These are phyloP conservation scores for Drosophila nannoptera DNA, from an alignment of 1,140 invertebrate genomes.

Conservation along the genomic window DNA sequence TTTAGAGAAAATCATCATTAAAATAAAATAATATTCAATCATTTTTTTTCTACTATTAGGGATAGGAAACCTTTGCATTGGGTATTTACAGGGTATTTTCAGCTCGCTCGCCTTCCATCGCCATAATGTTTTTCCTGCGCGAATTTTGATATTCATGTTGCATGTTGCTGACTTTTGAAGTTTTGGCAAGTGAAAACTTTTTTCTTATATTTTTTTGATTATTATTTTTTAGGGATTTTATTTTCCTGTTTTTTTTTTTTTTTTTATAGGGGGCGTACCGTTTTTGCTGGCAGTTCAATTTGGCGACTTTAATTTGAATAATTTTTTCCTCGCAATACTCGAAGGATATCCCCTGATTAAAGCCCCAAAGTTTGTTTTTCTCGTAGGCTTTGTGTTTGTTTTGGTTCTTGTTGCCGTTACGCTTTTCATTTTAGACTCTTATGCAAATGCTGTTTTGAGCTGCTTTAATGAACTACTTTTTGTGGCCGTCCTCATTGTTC, in stretches of 20 bases:
- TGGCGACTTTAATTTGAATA: slow-evolving; percentile 73
- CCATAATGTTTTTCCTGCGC: slow-evolving; percentile 22
- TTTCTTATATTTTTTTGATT: slow-evolving; percentile 26
- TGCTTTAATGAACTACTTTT: slow-evolving; percentile 74
- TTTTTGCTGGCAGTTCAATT: slow-evolving; percentile 12
- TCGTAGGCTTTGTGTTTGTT: neutral
- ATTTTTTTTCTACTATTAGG: no score
- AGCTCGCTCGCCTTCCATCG: neutral
- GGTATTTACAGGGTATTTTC: neutral
- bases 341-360: slow-evolving; percentile 33
- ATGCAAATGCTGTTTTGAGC: slow-evolving; percentile 62
- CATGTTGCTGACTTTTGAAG: slow-evolving; percentile 75
- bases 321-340: slow-evolving; percentile 14
- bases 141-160: slow-evolving; percentile 76
- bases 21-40: no score
- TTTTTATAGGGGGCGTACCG: neutral
- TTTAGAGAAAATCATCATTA: no score
- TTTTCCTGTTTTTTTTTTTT: slow-evolving; percentile 34
- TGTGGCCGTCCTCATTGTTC: slow-evolving; percentile 22
- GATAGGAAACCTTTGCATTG: no score
- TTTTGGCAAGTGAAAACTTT: slow-evolving; percentile 63
- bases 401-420: slow-evolving; percentile 1
- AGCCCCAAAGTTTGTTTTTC: slow-evolving; percentile 15
- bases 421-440: slow-evolving; percentile 23
- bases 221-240: slow-evolving; percentile 21